Evolutionary conservation across 1,140 invertebrate genomes (phyloP).

Genomic region (Anoplophora glabripennis): DNA sequence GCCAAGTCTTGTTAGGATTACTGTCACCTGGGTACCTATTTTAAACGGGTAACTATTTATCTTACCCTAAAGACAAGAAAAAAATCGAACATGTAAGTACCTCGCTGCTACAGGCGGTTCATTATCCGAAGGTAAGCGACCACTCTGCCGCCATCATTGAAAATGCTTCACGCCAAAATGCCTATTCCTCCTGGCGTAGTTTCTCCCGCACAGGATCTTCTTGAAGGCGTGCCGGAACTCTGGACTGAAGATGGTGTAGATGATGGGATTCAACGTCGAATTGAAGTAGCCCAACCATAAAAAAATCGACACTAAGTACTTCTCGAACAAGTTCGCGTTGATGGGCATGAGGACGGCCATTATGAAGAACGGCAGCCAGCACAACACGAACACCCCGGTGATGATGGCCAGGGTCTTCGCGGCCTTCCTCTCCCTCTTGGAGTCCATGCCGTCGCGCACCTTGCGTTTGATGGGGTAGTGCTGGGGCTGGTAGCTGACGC

Average conservation of each 20-base stretch:
- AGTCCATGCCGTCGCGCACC: conserved; percentile 67
- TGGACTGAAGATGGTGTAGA: conserved; percentile 86
- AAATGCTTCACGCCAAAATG: conserved; percentile 44
- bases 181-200: conserved; percentile 51
- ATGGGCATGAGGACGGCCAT: conserved; percentile 79
- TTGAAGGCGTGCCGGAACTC: conserved; percentile 86
- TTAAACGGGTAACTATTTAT: too few relatives aligned
- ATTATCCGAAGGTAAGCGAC: conserved; percentile 43
- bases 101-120: conserved; percentile 40
- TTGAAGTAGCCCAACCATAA: conserved; percentile 86
- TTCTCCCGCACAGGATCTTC: conserved; percentile 69
- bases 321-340: conserved; percentile 53
- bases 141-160: conserved; percentile 49
- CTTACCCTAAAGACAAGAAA: too few relatives aligned
- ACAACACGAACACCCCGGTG: conserved; percentile 81
- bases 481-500: conserved; percentile 39
- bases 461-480: conserved; percentile 55
- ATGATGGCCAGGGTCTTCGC: conserved; percentile 90
- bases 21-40: too few relatives aligned
- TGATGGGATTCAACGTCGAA: conserved; percentile 84
- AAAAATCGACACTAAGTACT: conserved; percentile 66
- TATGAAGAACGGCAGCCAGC: conserved; percentile 89
- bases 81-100: not conserved
- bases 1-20: too few relatives aligned
- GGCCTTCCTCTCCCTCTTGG: conserved; percentile 85